Base-by-base conservation (phyloP, 2,113 vertebrate genomes). In the Neogobius melanostomus region DNA sequence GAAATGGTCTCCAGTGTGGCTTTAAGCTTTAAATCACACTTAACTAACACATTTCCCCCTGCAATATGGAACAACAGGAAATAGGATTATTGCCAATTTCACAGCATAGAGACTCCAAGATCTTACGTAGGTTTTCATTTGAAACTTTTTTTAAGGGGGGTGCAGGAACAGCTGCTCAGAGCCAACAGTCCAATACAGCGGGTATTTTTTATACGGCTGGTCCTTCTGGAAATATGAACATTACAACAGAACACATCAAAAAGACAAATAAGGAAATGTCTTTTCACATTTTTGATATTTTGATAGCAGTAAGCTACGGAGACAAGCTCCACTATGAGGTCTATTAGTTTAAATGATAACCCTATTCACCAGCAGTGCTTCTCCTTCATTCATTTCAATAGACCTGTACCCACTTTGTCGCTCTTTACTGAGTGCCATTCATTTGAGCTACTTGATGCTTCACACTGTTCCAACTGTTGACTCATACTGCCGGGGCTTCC, bases 401-500 rank as follows among this genome's bases (percentile, higher is more conserved):
- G 21, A 50, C 53, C 28, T 3, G 5, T 50, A 51, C 16, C 60
- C 57, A 73, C 12, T 77, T 77, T 17, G 62, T 70, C 47, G 59
- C 64, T 74, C 79, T 49, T 42, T 72, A 61, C 8, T 66, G 57
- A 62, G 60, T 51, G 52, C 67, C 71, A 83, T 83, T 84, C 72
- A 81, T 62, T 84, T 79, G 45, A 64, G 68, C 68, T 78, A 62
- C 71, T 81, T 76, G 68, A 73, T 66, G 68, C 80, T 79, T 76
- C 65, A 72, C 73, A 73, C 70, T 78, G 64, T 80, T 86, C 85
- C 82, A 84, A 88, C 72, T 81, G 85, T 91, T 91, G 88, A 89
- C 81, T 88, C 90, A 88, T 74, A 75, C 80, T 84, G 68, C 72
- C 64, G 69, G 83, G 83, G 82, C 88, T 89, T 84, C 84, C 90